phyloP scores from a whole-genome alignment of 1,140 invertebrate genomes.

The Drosophila auraria region DNA sequence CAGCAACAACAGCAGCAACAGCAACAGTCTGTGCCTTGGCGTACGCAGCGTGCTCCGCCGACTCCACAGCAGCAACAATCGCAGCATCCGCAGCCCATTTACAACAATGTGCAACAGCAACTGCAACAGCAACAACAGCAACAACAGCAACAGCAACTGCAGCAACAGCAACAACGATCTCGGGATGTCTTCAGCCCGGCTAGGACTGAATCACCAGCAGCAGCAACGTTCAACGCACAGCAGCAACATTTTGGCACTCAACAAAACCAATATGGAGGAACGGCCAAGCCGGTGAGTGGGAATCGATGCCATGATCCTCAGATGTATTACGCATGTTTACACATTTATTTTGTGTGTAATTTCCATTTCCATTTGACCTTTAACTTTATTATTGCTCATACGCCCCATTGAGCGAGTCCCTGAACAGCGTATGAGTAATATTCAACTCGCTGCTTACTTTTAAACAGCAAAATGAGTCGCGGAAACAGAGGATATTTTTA shows the following conservation, averaged over 20 bases:
- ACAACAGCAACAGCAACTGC: slow-evolving; percentile 68
- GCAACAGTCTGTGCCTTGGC: slow-evolving; percentile 72
- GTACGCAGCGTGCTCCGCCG: slow-evolving; percentile 64
- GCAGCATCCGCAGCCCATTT: slow-evolving; percentile 73
- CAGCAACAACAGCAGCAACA: slow-evolving; percentile 54
- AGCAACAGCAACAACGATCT: slow-evolving; percentile 64
- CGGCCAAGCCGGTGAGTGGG: slow-evolving; percentile 71
- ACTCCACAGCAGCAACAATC: slow-evolving; percentile 47
- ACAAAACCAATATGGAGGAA: slow-evolving; percentile 65
- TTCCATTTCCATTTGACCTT: slow-evolving; percentile 33
- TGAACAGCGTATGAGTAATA: slow-evolving; percentile 50
- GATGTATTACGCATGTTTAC: slow-evolving; percentile 5
- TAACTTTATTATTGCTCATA: slow-evolving; percentile 35
- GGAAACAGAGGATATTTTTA: slow-evolving; percentile 71
- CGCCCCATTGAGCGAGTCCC: slow-evolving; percentile 11
- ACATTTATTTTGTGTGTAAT: slow-evolving; percentile 8
- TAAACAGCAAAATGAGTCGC: slow-evolving; percentile 25
- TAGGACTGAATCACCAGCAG: slow-evolving; percentile 54
- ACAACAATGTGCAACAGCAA: slow-evolving; percentile 75
- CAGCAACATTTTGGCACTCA: slow-evolving; percentile 62
- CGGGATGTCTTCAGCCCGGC: slow-evolving; percentile 61
- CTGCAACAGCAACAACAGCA: slow-evolving; percentile 66
- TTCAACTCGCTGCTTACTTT: neutral
- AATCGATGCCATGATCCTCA: neutral
- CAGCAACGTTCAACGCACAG: slow-evolving; percentile 54